Base-by-base conservation (phyloP, 2,113 vertebrate species). In the Arothron firmamentum region DNA sequence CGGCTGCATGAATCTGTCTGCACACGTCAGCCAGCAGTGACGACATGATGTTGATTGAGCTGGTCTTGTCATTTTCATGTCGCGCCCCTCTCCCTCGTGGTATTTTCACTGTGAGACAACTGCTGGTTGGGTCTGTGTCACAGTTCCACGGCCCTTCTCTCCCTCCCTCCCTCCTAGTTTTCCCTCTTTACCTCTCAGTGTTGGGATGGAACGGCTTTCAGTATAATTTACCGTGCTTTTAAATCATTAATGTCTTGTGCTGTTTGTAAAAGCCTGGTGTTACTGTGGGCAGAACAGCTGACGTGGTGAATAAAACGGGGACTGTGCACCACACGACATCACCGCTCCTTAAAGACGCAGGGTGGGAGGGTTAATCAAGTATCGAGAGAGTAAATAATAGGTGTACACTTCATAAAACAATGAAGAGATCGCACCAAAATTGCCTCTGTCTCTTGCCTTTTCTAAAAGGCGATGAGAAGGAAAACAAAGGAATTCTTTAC, bases 41-140 rank as follows among this genome's bases (percentile, higher is more conserved):
- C 88, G 89, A 91, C 88, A 88, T 88, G 85, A 90, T 86, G 87
- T 85, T 88, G 89, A 90, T 90, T 89, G 90, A 92, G 89, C 83
- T 80, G 72, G 84, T 83, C 85, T 86, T 90, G 88, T 90, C 88
- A 87, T 86, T 90, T 82, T n/a, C 53, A 56, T 66, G 70, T 72
- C 70, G 61, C 72, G 84, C 78, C 78, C 78, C 74, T 82, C 75
- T 79, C 84, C 84, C 87, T 84, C 82, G 84, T 72, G 85, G 88
- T 88, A 85, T 80, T 88, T 85, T 85, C 80, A 67, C 75, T 78
- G 83, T 79, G 72, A 78, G 84, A 80, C 80, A 82, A 77, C 72
- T 85, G 82, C 82, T 85, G 77, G 82, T 77, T 82, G 77, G 79
- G 85, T 87, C 78, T 84, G 71, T 84, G 84, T 87, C 85, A 86